A percentile compares a stretch with the other conserved stretches of the same genome.
Conservation (phyloP, 2,113 vertebrate species). For the Anser cygnoides region DNA sequence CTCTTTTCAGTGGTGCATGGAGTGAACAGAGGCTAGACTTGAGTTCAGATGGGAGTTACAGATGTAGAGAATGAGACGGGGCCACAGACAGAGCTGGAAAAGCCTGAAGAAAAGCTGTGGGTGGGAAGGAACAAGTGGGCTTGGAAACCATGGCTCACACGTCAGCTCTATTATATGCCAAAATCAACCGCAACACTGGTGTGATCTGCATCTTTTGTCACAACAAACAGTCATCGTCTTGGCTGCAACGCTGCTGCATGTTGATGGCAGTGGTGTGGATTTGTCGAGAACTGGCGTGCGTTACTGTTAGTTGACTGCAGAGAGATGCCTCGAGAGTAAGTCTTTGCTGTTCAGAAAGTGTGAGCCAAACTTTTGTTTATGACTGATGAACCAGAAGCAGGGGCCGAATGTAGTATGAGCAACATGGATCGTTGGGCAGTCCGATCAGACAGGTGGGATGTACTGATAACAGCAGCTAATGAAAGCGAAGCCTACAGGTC, state of each 20-base stretch:
- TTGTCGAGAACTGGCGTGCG: background rate
- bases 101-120: background rate
- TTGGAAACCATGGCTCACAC: background rate
- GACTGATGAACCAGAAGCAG: conserved; percentile 39
- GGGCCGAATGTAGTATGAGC: conserved; percentile 25
- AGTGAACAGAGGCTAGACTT: background rate
- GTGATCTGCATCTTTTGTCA: background rate
- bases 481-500: conserved; percentile 50
- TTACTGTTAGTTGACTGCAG: conserved; percentile 9
- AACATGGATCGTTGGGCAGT: background rate
- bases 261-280: background rate
- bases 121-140: background rate
- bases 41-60: conserved; percentile 11
- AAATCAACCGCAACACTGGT: background rate
- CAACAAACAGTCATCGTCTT: background rate
- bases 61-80: background rate
- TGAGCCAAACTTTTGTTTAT: conserved; percentile 44
- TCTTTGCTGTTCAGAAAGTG: conserved; percentile 18
- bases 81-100: background rate
- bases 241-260: background rate
- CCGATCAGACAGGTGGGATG: conserved; percentile 43
- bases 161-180: background rate
- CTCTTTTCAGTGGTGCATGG: background rate
- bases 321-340: conserved; percentile 30
- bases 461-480: conserved; percentile 25